Conservation (phyloP, 2,888 invertebrate genomes). For the Corythucha ciliata region DNA sequence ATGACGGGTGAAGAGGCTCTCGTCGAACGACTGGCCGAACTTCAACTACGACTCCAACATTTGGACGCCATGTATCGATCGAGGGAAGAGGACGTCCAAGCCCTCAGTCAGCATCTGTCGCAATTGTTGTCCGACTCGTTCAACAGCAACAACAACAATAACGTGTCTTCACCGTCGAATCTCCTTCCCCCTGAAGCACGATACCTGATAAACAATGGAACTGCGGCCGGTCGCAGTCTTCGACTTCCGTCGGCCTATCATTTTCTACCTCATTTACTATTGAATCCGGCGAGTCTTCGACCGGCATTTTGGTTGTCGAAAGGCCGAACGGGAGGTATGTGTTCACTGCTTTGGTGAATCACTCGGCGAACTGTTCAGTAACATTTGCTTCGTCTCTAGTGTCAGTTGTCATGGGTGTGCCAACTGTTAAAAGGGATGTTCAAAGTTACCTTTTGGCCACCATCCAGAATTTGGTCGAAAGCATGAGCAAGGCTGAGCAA, state of each 20-base stretch:
- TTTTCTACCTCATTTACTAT: constrained; percentile 77
- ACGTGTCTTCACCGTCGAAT: not conserved
- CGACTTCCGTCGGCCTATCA: constrained; percentile 70
- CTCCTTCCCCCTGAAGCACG: constrained; percentile 15
- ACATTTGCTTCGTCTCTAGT: constrained; percentile 45
- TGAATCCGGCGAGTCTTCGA: constrained; percentile 60
- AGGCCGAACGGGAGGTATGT: constrained; percentile 53
- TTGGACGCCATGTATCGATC: constrained; percentile 68
- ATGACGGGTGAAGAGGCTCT: constrained; percentile 45
- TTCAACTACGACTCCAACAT: constrained; percentile 67
- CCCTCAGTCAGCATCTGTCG: constrained; percentile 56
- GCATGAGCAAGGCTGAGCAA: constrained; percentile 61
- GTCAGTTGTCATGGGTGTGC: constrained; percentile 77
- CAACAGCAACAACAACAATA: constrained; percentile 15
- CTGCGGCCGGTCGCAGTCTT: constrained; percentile 27
- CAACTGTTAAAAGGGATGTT: constrained; percentile 80
- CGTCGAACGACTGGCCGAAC: constrained; percentile 61
- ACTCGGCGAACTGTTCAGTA: not conserved
- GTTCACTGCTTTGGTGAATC: not conserved
- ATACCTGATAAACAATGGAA: constrained; percentile 24
- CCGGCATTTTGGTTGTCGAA: constrained; percentile 70
- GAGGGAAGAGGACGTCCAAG: constrained; percentile 64
- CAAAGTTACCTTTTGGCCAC: constrained; percentile 80
- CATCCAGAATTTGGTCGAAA: constrained; percentile 69
- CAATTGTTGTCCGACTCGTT: constrained; percentile 40